Evolutionary conservation across 2,888 invertebrate genomes (phyloP).

Genomic region (Agriopis marginaria): DNA sequence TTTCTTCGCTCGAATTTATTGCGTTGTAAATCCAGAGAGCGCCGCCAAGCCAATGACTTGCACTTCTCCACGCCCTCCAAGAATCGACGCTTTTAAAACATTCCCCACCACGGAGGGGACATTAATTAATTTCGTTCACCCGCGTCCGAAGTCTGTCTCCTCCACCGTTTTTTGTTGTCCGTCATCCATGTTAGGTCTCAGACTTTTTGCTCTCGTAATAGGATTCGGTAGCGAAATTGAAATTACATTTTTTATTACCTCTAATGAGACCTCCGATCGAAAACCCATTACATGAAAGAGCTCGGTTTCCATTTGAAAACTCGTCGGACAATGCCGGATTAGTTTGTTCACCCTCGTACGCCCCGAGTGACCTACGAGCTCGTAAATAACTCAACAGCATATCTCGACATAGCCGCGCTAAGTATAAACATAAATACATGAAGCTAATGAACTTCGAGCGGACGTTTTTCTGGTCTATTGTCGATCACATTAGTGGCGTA

Average conservation of each 20-base stretch:
- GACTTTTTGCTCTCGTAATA: slow-evolving; percentile 40
- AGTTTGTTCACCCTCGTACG: slow-evolving; percentile 41
- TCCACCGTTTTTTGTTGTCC: slow-evolving; percentile 58
- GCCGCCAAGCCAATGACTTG: slow-evolving; percentile 74
- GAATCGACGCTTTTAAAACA: slow-evolving; percentile 72
- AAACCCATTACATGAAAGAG: slow-evolving; percentile 16
- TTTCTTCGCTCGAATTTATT: slow-evolving; percentile 77
- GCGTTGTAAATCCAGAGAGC: slow-evolving; percentile 72
- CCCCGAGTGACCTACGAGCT: slow-evolving; percentile 40
- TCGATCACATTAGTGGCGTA: slow-evolving; percentile 60
- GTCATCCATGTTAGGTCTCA: slow-evolving; percentile 39
- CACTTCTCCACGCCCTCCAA: slow-evolving; percentile 63
- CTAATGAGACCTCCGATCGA: slow-evolving; percentile 15
- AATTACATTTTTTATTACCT: slow-evolving; percentile 26
- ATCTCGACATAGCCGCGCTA: slow-evolving; percentile 42
- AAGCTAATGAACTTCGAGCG: slow-evolving; percentile 58
- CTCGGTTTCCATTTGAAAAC: slow-evolving; percentile 10
- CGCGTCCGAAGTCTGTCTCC: slow-evolving; percentile 67
- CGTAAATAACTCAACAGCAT: slow-evolving; percentile 45
- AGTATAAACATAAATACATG: slow-evolving; percentile 49
- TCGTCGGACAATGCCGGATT: slow-evolving; percentile 24
- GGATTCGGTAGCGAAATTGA: slow-evolving; percentile 25
- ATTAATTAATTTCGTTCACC: slow-evolving; percentile 78
- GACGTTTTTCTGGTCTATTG: slow-evolving; percentile 66
- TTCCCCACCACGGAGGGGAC: slow-evolving; percentile 70